Percentiles rank a stretch among this genome's conserved stretches.
phyloP scores from a whole-genome alignment of 1,140 invertebrate genomes.

The Limonius californicus region DNA sequence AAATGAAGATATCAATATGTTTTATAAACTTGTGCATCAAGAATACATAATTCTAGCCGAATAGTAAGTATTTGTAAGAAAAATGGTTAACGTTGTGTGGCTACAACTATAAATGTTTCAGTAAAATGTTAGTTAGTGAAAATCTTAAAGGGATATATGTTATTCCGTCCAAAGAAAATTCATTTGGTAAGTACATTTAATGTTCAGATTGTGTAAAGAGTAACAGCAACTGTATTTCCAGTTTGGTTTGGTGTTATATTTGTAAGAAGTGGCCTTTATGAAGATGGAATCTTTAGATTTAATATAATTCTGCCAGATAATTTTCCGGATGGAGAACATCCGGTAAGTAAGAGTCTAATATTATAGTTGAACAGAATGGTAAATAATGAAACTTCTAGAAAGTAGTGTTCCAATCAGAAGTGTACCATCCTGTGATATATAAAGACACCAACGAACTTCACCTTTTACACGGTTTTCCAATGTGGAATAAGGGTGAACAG shows the following conservation, averaged over 20 bases:
- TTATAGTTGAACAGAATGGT: too few species aligned
- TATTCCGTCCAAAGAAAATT: constrained; percentile 81
- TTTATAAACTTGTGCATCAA: constrained; percentile 53
- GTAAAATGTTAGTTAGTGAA: constrained; percentile 80
- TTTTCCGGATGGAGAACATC: constrained; percentile 82
- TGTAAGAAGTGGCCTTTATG: constrained; percentile 80
- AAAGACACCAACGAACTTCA: constrained; percentile 71
- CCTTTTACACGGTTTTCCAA: constrained; percentile 71
- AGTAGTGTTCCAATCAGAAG: constrained; percentile 77
- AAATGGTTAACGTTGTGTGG: background rate
- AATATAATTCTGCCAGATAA: constrained; percentile 78
- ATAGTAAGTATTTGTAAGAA: constrained; percentile 59
- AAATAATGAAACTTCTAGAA: constrained; percentile 66
- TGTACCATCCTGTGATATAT: constrained; percentile 87
- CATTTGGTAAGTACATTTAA: constrained; percentile 62
- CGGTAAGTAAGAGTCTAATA: constrained; percentile 67
- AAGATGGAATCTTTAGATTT: constrained; percentile 87
- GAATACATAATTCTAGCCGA: constrained; percentile 76
- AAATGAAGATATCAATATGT: constrained; percentile 44
- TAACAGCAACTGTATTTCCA: constrained; percentile 46
- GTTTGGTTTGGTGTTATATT: constrained; percentile 94
- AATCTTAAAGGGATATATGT: constrained; percentile 85
- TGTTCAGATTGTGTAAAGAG: background rate
- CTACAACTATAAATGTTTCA: constrained; percentile 46
- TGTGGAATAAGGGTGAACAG: constrained; percentile 79